Evolutionary conservation across 2,888 invertebrate genomes (phyloP).

Genomic region (Campoletis raptor): DNA sequence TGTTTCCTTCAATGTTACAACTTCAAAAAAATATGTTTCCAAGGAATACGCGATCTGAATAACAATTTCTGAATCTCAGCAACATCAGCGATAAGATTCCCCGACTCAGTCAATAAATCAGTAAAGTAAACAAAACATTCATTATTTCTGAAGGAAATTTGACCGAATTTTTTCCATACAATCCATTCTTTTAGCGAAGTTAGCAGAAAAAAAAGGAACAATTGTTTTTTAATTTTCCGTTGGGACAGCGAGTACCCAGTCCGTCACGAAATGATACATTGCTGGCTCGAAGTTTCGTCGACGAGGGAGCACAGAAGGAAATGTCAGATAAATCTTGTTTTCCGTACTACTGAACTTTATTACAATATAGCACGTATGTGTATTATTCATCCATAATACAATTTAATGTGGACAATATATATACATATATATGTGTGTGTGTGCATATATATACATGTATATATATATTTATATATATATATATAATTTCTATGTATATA

Average conservation of each 20-base stretch:
- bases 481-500: conserved; percentile 69
- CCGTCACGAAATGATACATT: background rate
- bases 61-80: background rate
- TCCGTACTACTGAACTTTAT: conserved; percentile 69
- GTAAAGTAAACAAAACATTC: background rate
- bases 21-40: background rate
- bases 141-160: background rate
- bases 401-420: conserved; percentile 63
- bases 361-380: conserved; percentile 69
- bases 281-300: background rate
- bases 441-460: conserved; percentile 46
- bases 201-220: background rate
- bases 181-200: background rate
- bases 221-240: conserved; percentile 1
- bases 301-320: background rate
- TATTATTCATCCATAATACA: conserved; percentile 68
- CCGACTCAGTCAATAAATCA: background rate
- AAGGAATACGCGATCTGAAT: background rate
- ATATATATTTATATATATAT: conserved; percentile 40
- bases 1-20: background rate
- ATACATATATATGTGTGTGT: conserved; percentile 61
- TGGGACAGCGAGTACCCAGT: background rate
- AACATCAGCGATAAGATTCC: background rate
- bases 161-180: background rate
- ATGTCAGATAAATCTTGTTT: conserved; percentile 31